Evolutionary conservation across 2,797 vertebrate species (phyloP).

Genomic region (Mormyrus proboscirostris): DNA sequence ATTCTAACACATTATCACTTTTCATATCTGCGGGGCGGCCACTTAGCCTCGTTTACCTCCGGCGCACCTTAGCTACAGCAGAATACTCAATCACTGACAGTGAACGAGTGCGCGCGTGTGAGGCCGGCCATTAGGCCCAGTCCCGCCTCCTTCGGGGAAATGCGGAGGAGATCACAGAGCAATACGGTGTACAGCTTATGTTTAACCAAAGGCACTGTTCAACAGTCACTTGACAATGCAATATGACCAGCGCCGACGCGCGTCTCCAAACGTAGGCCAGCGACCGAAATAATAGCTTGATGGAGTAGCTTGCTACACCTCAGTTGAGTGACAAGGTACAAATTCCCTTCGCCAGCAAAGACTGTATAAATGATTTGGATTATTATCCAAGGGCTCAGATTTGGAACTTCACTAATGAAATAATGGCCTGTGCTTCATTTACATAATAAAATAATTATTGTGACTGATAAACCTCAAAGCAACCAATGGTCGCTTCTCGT

Average conservation of each 20-base stretch:
- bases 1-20: neutral
- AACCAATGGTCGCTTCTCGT: conserved; percentile 40
- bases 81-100: neutral
- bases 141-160: neutral
- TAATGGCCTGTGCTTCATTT: conserved; percentile 65
- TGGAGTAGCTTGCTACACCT: conserved; percentile 51
- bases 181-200: too few species aligned
- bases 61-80: neutral
- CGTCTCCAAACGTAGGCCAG: neutral
- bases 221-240: neutral
- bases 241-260: neutral
- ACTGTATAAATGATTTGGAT: conserved; percentile 54
- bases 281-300: conserved; percentile 19
- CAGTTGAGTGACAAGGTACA: conserved; percentile 49
- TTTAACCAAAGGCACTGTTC: neutral
- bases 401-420: conserved; percentile 69
- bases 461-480: conserved; percentile 71
- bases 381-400: conserved; percentile 66
- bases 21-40: neutral
- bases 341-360: conserved; percentile 43
- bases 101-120: neutral
- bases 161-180: neutral
- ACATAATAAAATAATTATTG: conserved; percentile 75
- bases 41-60: neutral
- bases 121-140: neutral